Percentiles rank a stretch among this genome's conserved stretches.
These are phyloP conservation scores for Bombylius major DNA, from an alignment of 2,888 invertebrate genomes.

Conservation along the genomic window DNA sequence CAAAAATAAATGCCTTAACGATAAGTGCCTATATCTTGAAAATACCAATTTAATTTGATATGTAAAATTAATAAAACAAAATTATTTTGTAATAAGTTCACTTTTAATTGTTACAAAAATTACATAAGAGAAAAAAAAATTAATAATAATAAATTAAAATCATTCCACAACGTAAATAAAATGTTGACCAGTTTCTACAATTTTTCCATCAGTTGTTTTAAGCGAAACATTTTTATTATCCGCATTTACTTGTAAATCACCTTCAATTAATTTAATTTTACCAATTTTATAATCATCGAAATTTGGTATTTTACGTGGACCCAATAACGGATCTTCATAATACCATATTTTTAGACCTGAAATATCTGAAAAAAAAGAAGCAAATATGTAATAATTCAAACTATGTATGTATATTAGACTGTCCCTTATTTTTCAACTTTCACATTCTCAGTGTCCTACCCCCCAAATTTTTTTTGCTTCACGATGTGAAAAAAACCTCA, in stretches of 20 bases:
- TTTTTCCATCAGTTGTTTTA: slow-evolving; percentile 33
- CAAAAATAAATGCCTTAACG: too few relatives aligned
- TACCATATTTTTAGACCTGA: slow-evolving; percentile 56
- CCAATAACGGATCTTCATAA: slow-evolving; percentile 60
- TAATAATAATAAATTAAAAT: slow-evolving; percentile 10
- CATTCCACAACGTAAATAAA: slow-evolving; percentile 39
- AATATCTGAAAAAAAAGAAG: slow-evolving; percentile 1
- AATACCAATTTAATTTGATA: too few relatives aligned
- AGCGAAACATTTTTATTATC: slow-evolving; percentile 37
- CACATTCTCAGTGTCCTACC: too few relatives aligned
- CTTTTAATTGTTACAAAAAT: too few relatives aligned
- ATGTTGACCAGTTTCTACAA: slow-evolving; percentile 41
- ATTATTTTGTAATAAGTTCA: too few relatives aligned
- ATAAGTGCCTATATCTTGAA: too few relatives aligned
- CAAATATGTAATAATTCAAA: slow-evolving; percentile 35
- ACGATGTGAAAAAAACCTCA: too few relatives aligned
- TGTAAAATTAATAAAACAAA: too few relatives aligned
- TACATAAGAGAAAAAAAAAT: too few relatives aligned
- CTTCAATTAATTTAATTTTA: slow-evolving; percentile 37
- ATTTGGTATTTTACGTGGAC: slow-evolving; percentile 63
- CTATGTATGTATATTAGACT: too few relatives aligned
- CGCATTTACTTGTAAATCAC: slow-evolving; percentile 39
- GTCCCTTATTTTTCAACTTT: too few relatives aligned
- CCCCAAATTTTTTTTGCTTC: too few relatives aligned
- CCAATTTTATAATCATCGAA: slow-evolving; percentile 51